Evolutionary conservation across 23 tunicate genomes (phyloP).

Genomic region (Diplosoma virens): DNA sequence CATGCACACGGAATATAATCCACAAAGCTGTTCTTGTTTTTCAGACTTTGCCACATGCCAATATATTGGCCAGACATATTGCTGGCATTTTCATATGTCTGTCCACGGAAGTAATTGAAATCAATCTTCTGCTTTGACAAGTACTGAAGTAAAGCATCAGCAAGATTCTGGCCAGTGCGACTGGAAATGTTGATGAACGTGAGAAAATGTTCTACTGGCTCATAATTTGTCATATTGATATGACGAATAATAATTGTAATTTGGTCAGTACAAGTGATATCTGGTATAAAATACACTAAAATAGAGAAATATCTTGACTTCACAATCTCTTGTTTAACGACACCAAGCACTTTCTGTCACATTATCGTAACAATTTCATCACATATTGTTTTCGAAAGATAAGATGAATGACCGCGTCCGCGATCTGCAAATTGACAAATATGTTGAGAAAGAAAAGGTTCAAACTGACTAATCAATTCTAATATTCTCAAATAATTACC

Average conservation of each 20-base stretch:
- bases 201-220: too few relatives aligned
- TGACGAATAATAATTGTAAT: too few relatives aligned
- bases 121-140: neutral
- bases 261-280: neutral
- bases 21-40: neutral
- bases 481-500: constrained; percentile 1
- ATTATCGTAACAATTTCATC: too few relatives aligned
- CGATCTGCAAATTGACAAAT: too few relatives aligned
- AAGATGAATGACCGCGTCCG: too few relatives aligned
- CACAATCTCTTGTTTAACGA: neutral
- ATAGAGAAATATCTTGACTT: too few relatives aligned
- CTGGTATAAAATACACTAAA: neutral
- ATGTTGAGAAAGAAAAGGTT: neutral
- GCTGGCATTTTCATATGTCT: constrained; percentile 6
- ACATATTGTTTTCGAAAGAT: too few relatives aligned
- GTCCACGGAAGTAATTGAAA: constrained; percentile 2
- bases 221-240: too few relatives aligned
- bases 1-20: too few relatives aligned
- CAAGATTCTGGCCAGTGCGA: neutral
- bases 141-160: too few relatives aligned
- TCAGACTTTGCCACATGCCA: neutral
- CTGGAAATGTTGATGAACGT: neutral
- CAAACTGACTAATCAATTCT: neutral
- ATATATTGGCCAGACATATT: constrained; percentile 4
- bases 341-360: constrained; percentile 1